Base-by-base conservation (phyloP, 2,113 vertebrate species). In the Pterocles burchelli region DNA sequence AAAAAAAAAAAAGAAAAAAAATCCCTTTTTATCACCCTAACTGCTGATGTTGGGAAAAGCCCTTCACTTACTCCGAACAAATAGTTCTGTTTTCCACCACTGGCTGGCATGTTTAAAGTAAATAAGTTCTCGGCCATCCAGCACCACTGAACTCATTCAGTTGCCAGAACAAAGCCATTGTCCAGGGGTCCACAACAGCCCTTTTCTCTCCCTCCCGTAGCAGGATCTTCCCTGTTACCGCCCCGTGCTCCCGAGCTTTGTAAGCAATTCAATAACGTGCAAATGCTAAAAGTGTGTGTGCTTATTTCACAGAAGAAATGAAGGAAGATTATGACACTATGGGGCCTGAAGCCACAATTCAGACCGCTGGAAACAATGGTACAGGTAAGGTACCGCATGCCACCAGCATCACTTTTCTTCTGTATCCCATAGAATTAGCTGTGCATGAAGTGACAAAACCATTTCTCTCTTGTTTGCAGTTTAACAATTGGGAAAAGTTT, bases 261-360 rank as follows among this genome's bases (percentile, higher is more conserved):
- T 93, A 86, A 96, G 95, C 92, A 67, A 41, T 66, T 96, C 91
- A 45, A 31, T 77, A 28, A 49, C 31, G 14, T 93, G 93, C 96
- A 89, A 93, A 96, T 74, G 85, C 96, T 98, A 97, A 98, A 95
- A 94, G 90, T 95, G 94, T 92, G 43, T 75, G 43, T 97, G 97
- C 77, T 98, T 96, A 63, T 95, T 97, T 78, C 96, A 82, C 98
- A 99, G 99, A 99, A 98, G 99, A 99, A 98, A 99, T 99, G 97
- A 99, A 99, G 97, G 99, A 99, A 96, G 99, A 99, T 81, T 99
- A 99, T 96, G 99, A 99, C 98, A 98, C 98, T 96, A 97, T 99
- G 98, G 99, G 99, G 97, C 98, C 99, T 63, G 99, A 99, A 94
- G 97, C 98, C 98, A 89, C 98, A 88, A 97, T 99, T 97, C 99